Conservation (phyloP, 2,888 invertebrate species). For the Tipula vernalis region DNA sequence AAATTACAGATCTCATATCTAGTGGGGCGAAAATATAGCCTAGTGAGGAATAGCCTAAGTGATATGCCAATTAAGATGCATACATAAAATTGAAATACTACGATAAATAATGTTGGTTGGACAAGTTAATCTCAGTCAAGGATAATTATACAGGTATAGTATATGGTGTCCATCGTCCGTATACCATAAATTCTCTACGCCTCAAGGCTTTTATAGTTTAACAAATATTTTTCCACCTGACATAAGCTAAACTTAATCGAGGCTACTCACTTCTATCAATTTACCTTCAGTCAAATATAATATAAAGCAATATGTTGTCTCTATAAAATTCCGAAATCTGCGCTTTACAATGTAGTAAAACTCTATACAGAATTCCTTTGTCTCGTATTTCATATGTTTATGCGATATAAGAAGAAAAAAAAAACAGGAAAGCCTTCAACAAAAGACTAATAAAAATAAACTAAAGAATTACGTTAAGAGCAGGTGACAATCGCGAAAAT, state of each 20-base stretch:
- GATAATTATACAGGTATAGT: not conserved
- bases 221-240: not conserved
- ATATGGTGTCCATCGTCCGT: not conserved
- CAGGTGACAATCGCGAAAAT: not conserved
- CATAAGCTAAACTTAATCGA: not conserved
- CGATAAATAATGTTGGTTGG: too few species aligned
- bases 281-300: not conserved
- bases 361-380: not conserved
- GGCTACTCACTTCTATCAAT: not conserved
- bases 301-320: not conserved
- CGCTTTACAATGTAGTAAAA: not conserved
- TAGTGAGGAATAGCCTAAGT: too few species aligned
- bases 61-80: too few species aligned
- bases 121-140: not conserved
- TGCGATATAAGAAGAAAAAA: not conserved
- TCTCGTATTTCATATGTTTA: not conserved
- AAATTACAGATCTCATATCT: too few species aligned
- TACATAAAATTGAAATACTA: too few species aligned
- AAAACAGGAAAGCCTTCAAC: slow-evolving; percentile 4
- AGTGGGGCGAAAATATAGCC: too few species aligned
- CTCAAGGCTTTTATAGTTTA: not conserved
- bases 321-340: not conserved
- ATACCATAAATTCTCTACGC: not conserved
- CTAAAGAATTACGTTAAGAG: not conserved
- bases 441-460: not conserved